Evolutionary conservation across 2,888 invertebrate genomes (phyloP).

Genomic region (Galeopsomyia nigrocyanea): DNA sequence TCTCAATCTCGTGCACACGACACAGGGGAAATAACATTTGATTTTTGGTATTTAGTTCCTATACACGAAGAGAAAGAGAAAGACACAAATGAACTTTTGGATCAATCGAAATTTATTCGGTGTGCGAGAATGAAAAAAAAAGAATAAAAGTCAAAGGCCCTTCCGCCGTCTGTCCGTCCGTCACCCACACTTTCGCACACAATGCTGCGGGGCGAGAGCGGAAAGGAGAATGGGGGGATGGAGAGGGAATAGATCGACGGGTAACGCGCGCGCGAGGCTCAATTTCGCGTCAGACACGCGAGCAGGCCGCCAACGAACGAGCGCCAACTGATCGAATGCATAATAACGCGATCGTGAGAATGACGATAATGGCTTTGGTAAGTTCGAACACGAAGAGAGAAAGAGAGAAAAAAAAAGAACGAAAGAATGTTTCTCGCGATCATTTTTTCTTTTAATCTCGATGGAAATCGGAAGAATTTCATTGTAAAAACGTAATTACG

Average conservation of each 20-base stretch:
- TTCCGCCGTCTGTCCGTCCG: slow-evolving; percentile 51
- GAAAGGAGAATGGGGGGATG: slow-evolving; percentile 1
- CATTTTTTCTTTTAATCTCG: no score
- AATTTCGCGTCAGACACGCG: neutral
- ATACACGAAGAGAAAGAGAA: no score
- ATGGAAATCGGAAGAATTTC: no score
- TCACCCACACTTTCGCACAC: slow-evolving; percentile 40
- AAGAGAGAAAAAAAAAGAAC: slow-evolving; percentile 4
- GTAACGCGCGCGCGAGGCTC: neutral
- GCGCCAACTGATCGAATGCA: neutral
- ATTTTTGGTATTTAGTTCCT: no score
- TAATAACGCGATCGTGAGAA: neutral
- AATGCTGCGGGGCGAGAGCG: slow-evolving; percentile 50
- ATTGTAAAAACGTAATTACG: no score
- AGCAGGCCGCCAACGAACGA: neutral
- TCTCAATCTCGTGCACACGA: no score
- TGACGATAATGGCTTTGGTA: neutral
- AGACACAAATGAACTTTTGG: no score
- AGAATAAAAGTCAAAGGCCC: neutral
- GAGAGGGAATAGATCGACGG: neutral
- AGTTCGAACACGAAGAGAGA: neutral
- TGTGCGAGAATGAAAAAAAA: no score
- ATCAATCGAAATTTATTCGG: no score
- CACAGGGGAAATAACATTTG: no score
- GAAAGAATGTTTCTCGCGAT: neutral